phyloP scores from a whole-genome alignment of 2,113 vertebrate genomes.

The Enhydra lutris region DNA sequence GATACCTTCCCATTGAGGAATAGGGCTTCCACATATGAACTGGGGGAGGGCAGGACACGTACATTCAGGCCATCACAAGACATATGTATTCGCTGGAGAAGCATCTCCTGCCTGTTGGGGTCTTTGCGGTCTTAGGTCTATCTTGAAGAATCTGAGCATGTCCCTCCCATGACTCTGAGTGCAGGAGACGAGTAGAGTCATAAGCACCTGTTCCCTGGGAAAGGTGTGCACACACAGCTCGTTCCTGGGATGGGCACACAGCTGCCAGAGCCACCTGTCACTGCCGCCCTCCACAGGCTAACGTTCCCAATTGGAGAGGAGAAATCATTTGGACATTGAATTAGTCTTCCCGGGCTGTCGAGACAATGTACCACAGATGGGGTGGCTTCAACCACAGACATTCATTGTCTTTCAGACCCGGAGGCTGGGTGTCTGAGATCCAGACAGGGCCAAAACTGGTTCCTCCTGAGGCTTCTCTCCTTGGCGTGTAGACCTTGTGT shows the following conservation, averaged over 20 bases:
- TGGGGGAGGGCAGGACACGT: too few relatives aligned
- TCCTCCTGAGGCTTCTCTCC: neutral
- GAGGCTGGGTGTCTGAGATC: neutral
- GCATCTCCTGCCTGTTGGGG: too few relatives aligned
- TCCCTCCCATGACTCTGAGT: too few relatives aligned
- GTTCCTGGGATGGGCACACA: neutral
- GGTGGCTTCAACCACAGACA: neutral
- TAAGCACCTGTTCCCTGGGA: neutral
- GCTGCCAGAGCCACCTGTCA: neutral
- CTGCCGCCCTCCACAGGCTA: neutral
- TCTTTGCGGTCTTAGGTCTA: neutral
- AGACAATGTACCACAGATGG: too few relatives aligned
- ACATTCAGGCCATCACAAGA: too few relatives aligned
- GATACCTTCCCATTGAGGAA: fast-evolving
- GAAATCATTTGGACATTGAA: too few relatives aligned
- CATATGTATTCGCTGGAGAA: too few relatives aligned
- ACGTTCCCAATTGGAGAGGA: neutral
- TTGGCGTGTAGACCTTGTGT: neutral
- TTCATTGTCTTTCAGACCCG: neutral
- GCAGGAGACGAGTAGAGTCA: fast-evolving
- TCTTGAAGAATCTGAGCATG: neutral
- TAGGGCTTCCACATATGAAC: too few relatives aligned
- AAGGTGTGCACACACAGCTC: neutral
- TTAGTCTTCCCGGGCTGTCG: neutral
- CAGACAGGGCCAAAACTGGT: neutral